Base-by-base conservation (phyloP, 2,888 invertebrate species). In the Rhodophaea formosa region DNA sequence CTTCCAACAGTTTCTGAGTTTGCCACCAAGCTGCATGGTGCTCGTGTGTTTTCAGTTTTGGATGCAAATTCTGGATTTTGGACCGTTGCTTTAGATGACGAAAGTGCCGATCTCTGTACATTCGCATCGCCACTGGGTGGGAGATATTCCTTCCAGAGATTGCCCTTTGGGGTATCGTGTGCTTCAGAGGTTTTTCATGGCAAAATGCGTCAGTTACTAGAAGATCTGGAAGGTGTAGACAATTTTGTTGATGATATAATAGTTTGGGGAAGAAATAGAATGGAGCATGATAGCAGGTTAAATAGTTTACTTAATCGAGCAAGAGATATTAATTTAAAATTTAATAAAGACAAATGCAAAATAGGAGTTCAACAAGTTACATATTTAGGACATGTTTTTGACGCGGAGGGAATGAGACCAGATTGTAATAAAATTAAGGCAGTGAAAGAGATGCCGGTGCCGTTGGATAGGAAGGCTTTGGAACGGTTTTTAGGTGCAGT, bases 181-280 rank as follows among this genome's bases (percentile, higher is more conserved):
- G 46, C 56, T 3, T 45, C 35, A 1, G 47, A 47, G 17, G 55
- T 56, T 1, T 56, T 56, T 7, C 56, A 56, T 16, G 56, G 15
- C 1, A 56, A 47, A 47, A 47, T 56, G 46, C 47, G 47, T 35
- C 56, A 56, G 16, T n/a, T 56, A 1, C n/a, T 56, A 6, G 47
- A 56, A 16, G 56, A 47, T 12, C 53, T 43, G 12, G 43, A 43
- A 43, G 43, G 43, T 7, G 15, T 15, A 14, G 54, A 54, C 10
- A 15, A 15, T 43, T 43, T 43, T 15, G 15, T 43, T 10, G 43
- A 43, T 6, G 43, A 43, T 12, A 12, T 43, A 3, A 43, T 43
- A 6, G 43, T 43, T 7, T 43, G 43, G 43, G 43, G 43, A 1
- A 43, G 43, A n/a, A 43, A 43, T 15, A 43, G n/a, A 43, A 14